Conservation (phyloP, 2,888 invertebrate genomes). For the Thecocarcelia acutangulata region DNA sequence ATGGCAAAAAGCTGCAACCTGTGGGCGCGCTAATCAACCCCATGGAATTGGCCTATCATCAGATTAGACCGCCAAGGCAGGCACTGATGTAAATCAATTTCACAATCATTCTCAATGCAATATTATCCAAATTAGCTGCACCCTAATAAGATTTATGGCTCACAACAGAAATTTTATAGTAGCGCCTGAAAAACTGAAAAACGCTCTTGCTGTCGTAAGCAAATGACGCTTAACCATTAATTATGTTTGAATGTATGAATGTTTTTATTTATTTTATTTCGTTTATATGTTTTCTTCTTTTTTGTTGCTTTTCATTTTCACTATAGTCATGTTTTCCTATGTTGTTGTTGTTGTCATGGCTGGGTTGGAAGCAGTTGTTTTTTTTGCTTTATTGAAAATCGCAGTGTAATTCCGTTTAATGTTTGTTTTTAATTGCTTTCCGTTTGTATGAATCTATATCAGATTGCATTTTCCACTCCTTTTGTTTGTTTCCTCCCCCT, state of each 20-base stretch:
- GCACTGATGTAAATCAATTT: too few relatives aligned
- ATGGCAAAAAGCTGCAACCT: too few relatives aligned
- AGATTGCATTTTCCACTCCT: slow-evolving; percentile 44
- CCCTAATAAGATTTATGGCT: slow-evolving; percentile 1
- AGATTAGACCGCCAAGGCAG: too few relatives aligned
- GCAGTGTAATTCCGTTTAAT: slow-evolving; percentile 65
- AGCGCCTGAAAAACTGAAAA: slow-evolving; percentile 31
- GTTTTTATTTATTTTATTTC: background rate
- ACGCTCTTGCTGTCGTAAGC: slow-evolving; percentile 50
- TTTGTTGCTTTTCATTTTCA: slow-evolving; percentile 31
- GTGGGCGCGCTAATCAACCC: too few relatives aligned
- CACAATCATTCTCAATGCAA: background rate
- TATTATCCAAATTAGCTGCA: background rate
- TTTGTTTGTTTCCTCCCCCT: background rate
- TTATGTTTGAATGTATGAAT: slow-evolving; percentile 52
- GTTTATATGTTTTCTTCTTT: background rate
- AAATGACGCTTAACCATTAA: slow-evolving; percentile 64
- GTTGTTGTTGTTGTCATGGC: slow-evolving; percentile 13
- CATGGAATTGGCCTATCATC: too few relatives aligned
- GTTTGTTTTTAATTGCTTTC: slow-evolving; percentile 70
- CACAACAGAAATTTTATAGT: slow-evolving; percentile 28
- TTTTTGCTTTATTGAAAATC: slow-evolving; percentile 65
- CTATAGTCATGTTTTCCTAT: slow-evolving; percentile 7
- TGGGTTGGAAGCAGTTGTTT: slow-evolving; percentile 41
- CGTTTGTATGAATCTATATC: slow-evolving; percentile 61